Evolutionary conservation across 1,140 invertebrate species (phyloP), one percentile per base, ranked within the genome.

Genomic region (Drosophila parabipectinata): DNA sequence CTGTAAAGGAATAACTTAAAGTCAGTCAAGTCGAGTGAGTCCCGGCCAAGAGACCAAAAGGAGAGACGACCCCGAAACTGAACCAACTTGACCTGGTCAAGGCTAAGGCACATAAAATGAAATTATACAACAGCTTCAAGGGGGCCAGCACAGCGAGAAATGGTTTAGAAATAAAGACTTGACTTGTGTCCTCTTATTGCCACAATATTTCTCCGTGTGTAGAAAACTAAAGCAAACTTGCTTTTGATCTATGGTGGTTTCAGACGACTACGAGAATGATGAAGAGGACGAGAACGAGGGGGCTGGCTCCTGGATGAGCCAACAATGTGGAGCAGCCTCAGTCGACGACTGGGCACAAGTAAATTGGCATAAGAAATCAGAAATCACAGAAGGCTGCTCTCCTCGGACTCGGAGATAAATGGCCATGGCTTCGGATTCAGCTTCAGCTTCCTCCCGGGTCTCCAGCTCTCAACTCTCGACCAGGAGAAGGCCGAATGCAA

Each of bases 291-390:
- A 63, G 52, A 61, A 55, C 69, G 75, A 56, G 72, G 57, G 73
- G 44, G 30, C 26, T 41, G 34, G 14, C 55, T 59, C 57, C 21
- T 39, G 67, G 30, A 55, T 74, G 69, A 58, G 37, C 72, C 72
- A 21, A 12, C 77, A 68, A 84, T 85, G 61, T 85, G 66, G 83
- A 87, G 79, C 79, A 88, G 41, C 52, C 28, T 48, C 72, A 66
- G 39, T 41, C 41, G 18, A 34, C 26, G 60, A 62, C 58, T 53
- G 41, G 50, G 47, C 55, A 60, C 61, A 53, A 79, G 79, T 88
- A 88, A 88, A 88, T 88, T 88, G 83, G 83, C 83, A 88, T 88
- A 88, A 88, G 79, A 88, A 88, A 88, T 88, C 83, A 88, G 83
- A 88, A 88, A 88, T 87, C 83, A 88, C 83, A 88, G 83, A 83